A percentile compares a stretch with the other conserved stretches of the same genome.
These are phyloP conservation scores for Phrynosoma blainvillii DNA, from an alignment of 2,113 vertebrate genomes.

Conservation along the genomic window DNA sequence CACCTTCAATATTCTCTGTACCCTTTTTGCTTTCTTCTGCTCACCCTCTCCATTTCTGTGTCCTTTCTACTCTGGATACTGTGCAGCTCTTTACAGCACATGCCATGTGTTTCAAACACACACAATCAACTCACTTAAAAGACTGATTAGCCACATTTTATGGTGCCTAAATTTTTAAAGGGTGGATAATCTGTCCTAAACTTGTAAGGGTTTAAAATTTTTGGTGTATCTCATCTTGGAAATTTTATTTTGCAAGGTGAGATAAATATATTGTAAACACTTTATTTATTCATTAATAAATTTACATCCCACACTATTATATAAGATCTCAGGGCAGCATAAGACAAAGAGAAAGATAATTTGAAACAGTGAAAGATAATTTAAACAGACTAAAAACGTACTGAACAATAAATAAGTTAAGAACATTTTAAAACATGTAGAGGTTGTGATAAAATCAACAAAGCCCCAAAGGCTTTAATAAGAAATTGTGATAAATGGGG, in stretches of 20 bases:
- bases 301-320: too few relatives aligned
- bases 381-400: too few relatives aligned
- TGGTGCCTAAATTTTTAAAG: not conserved
- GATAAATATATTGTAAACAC: not conserved
- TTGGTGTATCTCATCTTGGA: not conserved
- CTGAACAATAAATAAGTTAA: too few relatives aligned
- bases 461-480: too few relatives aligned
- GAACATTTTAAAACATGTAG: too few relatives aligned
- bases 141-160: not conserved
- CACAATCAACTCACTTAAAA: not conserved
- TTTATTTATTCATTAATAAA: too few relatives aligned
- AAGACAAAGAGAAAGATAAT: too few relatives aligned
- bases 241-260: not conserved
- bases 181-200: not conserved
- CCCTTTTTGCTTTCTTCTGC: not conserved
- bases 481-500: too few relatives aligned
- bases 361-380: too few relatives aligned
- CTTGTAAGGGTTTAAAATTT: not conserved
- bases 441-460: too few relatives aligned
- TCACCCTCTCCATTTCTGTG: not conserved
- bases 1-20: not conserved
- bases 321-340: too few relatives aligned
- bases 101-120: not conserved
- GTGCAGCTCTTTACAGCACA: not conserved
- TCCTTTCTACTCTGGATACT: not conserved